Percentiles rank a stretch among this genome's conserved stretches.
Evolutionary conservation across 2,797 vertebrate genomes (phyloP).

Genomic region (Diplodus sargus): DNA sequence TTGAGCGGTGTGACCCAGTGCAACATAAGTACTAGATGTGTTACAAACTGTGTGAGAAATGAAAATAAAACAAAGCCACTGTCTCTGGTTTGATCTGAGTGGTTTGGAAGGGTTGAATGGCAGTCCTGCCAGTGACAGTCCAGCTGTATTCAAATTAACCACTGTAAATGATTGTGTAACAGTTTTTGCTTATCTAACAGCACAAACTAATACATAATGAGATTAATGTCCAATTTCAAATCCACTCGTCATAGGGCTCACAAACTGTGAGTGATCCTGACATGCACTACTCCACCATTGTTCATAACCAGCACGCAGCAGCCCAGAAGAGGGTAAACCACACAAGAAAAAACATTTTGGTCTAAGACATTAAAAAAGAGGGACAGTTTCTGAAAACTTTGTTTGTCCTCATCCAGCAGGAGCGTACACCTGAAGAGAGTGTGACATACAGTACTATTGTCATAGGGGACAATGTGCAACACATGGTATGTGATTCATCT

Average conservation of each 20-base stretch:
- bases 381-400: background rate
- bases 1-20: background rate
- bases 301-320: background rate
- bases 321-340: constrained; percentile 13
- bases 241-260: background rate
- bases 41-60: too few species aligned
- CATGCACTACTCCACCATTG: constrained; percentile 13
- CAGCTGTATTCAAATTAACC: background rate
- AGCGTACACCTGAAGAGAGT: background rate
- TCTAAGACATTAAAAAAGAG: background rate
- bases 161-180: background rate
- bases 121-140: too few species aligned
- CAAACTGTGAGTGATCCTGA: constrained; percentile 10
- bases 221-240: background rate
- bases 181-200: too few species aligned
- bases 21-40: background rate
- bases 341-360: background rate
- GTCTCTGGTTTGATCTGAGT: background rate
- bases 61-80: too few species aligned
- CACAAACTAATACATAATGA: background rate
- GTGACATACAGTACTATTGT: background rate
- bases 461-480: too few species aligned
- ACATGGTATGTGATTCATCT: too few species aligned
- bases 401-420: constrained; percentile 8
- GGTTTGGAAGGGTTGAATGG: too few species aligned